Evolutionary conservation across 2,797 vertebrate genomes (phyloP).

Genomic region (Cyprinodon diabolis): DNA sequence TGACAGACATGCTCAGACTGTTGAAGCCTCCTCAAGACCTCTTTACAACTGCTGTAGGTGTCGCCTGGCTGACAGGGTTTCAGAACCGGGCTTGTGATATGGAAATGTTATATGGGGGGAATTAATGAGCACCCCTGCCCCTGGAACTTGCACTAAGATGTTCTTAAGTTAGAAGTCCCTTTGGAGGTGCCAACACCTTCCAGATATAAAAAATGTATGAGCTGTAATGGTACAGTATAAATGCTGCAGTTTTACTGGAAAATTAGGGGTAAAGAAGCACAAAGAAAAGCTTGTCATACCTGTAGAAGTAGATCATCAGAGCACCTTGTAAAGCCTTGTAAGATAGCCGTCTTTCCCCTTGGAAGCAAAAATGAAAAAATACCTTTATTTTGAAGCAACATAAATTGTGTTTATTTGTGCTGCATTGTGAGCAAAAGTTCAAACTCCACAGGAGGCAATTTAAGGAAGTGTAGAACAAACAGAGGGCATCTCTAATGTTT

Average conservation of each 20-base stretch:
- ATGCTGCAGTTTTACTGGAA: slow-evolving; percentile 6
- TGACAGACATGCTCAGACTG: slow-evolving; percentile 6
- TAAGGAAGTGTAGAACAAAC: slow-evolving; percentile 6
- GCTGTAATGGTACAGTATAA: slow-evolving; percentile 16
- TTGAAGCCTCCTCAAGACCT: slow-evolving; percentile 3
- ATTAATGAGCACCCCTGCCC: slow-evolving; percentile 21
- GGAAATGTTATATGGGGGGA: slow-evolving; percentile 15
- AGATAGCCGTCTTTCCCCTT: slow-evolving; percentile 93
- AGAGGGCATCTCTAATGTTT: background rate
- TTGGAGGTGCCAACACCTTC: slow-evolving; percentile 6
- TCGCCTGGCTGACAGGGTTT: background rate
- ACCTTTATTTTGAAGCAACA: background rate
- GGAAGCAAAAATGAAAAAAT: slow-evolving; percentile 22
- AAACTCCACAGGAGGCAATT: background rate
- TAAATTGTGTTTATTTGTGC: background rate
- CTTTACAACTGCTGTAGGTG: slow-evolving; percentile 6
- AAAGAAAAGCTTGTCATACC: slow-evolving; percentile 72
- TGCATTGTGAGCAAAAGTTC: slow-evolving; percentile 1
- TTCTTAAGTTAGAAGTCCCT: slow-evolving; percentile 14
- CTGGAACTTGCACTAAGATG: slow-evolving; percentile 9
- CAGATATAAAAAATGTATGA: slow-evolving; percentile 3
- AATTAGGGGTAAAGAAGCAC: slow-evolving; percentile 9
- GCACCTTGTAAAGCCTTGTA: slow-evolving; percentile 95
- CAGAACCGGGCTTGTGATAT: slow-evolving; percentile 12
- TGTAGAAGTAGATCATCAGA: slow-evolving; percentile 98